Base-by-base conservation (phyloP, 2,113 vertebrate genomes). In the Prolemur simus region DNA sequence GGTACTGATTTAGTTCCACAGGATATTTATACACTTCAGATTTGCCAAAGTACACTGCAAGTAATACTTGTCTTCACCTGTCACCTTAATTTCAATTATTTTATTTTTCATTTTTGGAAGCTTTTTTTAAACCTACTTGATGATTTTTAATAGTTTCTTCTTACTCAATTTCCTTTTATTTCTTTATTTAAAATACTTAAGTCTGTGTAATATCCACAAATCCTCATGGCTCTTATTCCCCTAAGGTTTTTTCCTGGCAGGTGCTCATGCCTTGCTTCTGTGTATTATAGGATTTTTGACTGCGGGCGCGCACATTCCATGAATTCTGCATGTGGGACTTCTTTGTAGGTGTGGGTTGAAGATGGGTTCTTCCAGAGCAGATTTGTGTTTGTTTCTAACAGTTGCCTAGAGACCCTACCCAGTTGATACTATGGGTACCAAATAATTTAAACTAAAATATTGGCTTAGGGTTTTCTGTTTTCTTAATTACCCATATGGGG, bases 271-370 rank as follows among this genome's bases (percentile, higher is more conserved):
- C 54, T 49, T 29, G 34, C 39, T 58, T n/a, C 54, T 0, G 0
- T 11, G 18, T 1, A 5, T 4, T 68, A 7, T 60, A 34, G 42
- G 52, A 49, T n/a, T 84, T 47, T 13, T 78, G 34, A 23, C 39
- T 58, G 6, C 17, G 25, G 12, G 14, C 0, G 2, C 2, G 2
- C 2, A 37, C 63, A 52, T 37, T 52, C 29, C 21, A 18, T 0
- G 14, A 49, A 17, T 64, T 74, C 58, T 27, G 0, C 1, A 18
- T 2, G 13, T 5, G n/a, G 52, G 32, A 47, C n/a, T 63, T 64
- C 12, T 56, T 21, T 63, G 42, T 83, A 74, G 27, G 42, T 34
- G 37, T 37, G 18, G 71, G n/a, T 14, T 78, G 54, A 45, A 29
- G 39, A 69, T n/a, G 12, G 15, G 27, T 45, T 91, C 47, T 94